phyloP scores from a whole-genome alignment of 2,113 vertebrate species.

The Nycticebus coucang region DNA sequence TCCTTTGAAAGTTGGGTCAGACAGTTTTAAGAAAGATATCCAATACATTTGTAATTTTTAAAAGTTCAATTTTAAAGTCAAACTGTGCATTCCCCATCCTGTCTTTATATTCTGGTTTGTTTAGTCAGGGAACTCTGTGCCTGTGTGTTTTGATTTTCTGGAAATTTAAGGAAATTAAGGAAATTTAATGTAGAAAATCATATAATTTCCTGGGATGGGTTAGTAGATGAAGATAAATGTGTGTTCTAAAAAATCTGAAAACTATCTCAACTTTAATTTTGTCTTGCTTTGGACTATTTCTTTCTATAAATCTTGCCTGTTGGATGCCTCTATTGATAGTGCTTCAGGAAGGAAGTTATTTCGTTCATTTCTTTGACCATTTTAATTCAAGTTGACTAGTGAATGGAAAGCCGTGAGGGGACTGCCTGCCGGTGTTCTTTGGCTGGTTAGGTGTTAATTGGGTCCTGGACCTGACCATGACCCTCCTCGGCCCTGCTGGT shows the following conservation, averaged over 20 bases:
- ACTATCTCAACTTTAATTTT: slow-evolving; percentile 37
- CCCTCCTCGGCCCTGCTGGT: not conserved
- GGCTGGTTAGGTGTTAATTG: not conserved
- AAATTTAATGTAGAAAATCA: not conserved
- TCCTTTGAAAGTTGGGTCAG: not conserved
- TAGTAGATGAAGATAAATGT: slow-evolving; percentile 52
- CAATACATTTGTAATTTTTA: not conserved
- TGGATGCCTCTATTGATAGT: slow-evolving; percentile 61
- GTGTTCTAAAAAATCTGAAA: slow-evolving; percentile 26
- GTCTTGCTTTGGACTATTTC: slow-evolving; percentile 38
- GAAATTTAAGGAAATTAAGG: no score
- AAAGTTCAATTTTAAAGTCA: not conserved
- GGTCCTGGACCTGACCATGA: not conserved
- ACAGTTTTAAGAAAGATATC: slow-evolving; percentile 1
- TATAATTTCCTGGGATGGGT: not conserved
- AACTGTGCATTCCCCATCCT: not conserved
- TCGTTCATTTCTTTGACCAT: slow-evolving; percentile 43
- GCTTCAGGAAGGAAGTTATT: slow-evolving; percentile 57
- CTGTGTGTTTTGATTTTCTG: no score
- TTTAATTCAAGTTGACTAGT: slow-evolving; percentile 47
- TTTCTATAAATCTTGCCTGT: slow-evolving; percentile 57
- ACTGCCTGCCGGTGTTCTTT: not conserved
- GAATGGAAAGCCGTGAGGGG: slow-evolving; percentile 22
- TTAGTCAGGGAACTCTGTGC: not conserved
- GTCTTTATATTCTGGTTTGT: not conserved